Base-by-base conservation (phyloP, 2,888 invertebrate species). In the Monoplex corrugatus region DNA sequence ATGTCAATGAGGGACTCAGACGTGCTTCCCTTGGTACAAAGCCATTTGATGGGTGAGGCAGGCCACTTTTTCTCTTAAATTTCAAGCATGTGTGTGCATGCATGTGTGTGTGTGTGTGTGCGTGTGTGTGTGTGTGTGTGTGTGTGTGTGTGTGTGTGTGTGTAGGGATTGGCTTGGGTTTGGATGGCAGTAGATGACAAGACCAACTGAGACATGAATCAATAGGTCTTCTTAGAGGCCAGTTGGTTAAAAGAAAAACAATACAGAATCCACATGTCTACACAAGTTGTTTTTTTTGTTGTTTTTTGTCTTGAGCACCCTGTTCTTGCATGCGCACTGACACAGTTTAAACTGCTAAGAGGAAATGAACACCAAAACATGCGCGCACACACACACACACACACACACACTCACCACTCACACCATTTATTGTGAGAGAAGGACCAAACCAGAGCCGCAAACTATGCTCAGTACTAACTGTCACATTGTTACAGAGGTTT, bases 91-190 rank as follows among this genome's bases (percentile, higher is more conserved):
- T 82, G 23, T 68, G 23, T 68, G 68, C 16, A 57, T 19, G 23
- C 13, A 23, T 57, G n/a, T n/a, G n/a, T n/a, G n/a, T n/a, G n/a
- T n/a, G n/a, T n/a, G n/a, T n/a, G n/a, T n/a, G n/a, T n/a, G n/a
- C n/a, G n/a, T n/a, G 16, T 78, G 23, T 78, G 78, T 80, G 78
- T 80, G 78, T 80, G 78, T 43, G 19, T 43, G 2, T 78, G 78
- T 80, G 43, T 43, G 28, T 78, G 43, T 80, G 40, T 28, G 78
- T 45, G 3, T 82, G 28, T 80, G 40, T 80, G 80, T 40, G 43
- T 43, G 28, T 43, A 43, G 40, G 28, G 28, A 28, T 43, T 10
- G 23, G 28, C 28, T 13, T 80, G 80, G 35, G 28, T 43, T 8
- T 10, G n/a, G 5, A 16, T 43, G 6, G 16, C 28, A 80, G 23